Evolutionary conservation across 2,113 vertebrate genomes (phyloP).

Genomic region (Clupea harengus): DNA sequence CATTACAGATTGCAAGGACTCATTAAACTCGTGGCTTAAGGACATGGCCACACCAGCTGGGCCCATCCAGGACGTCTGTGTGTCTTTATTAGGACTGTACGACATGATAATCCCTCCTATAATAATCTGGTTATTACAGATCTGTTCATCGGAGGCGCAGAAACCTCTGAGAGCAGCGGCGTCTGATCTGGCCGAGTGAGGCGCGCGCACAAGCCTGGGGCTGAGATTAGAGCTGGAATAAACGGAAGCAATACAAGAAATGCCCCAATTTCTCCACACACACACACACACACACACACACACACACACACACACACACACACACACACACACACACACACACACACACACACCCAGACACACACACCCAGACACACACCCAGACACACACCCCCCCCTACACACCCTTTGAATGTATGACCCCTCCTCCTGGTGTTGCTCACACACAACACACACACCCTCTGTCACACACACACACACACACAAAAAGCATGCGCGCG

Average conservation of each 20-base stretch:
- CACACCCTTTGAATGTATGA: not conserved
- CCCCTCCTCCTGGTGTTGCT: not conserved
- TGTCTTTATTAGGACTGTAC: conserved; percentile 13
- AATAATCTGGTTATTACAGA: conserved; percentile 18
- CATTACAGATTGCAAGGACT: not conserved
- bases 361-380: conserved; percentile 10
- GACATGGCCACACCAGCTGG: not conserved
- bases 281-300: conserved; percentile 8
- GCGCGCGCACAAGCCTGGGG: not conserved
- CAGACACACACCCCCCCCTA: not conserved
- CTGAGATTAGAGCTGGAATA: not conserved
- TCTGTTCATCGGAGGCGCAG: not conserved
- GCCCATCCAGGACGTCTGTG: not conserved
- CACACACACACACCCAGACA: conserved; percentile 1
- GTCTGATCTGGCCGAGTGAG: not conserved
- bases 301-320: conserved; percentile 15
- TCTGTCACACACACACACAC: conserved; percentile 19
- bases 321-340: not conserved
- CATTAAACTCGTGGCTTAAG: conserved; percentile 7
- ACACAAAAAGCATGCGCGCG: not conserved
- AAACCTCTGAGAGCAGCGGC: not conserved
- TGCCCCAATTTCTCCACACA: not conserved
- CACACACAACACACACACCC: not conserved
- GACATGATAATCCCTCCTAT: conserved; percentile 3
- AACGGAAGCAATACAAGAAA: not conserved